Conservation (phyloP, 2,113 vertebrate species). For the Laterallus jamaicensis region DNA sequence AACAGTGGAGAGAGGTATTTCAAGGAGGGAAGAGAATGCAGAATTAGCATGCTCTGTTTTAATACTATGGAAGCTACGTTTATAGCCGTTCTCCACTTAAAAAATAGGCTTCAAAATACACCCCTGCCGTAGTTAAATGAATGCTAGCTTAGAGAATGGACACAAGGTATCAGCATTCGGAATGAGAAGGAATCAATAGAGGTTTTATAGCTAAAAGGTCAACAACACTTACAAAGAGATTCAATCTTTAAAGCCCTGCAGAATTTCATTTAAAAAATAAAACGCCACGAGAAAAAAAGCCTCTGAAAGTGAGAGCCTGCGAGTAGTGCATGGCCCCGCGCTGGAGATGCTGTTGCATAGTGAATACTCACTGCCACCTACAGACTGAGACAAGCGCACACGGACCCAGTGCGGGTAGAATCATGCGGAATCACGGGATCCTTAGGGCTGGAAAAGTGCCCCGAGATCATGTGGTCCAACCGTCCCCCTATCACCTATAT, state of each 20-base stretch:
- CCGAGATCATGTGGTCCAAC: too few species aligned
- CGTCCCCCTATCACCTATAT: too few species aligned
- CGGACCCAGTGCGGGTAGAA: background rate
- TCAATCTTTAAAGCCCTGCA: constrained; percentile 36
- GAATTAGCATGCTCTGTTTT: background rate
- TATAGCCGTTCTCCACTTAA: background rate
- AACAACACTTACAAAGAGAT: constrained; percentile 25
- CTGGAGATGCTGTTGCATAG: background rate
- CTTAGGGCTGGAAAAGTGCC: too few species aligned
- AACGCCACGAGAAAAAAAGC: background rate
- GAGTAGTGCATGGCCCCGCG: background rate
- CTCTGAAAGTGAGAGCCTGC: background rate
- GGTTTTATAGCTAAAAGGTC: constrained; percentile 27
- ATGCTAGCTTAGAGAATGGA: background rate
- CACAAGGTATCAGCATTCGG: background rate
- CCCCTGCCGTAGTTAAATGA: background rate
- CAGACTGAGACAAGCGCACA: background rate
- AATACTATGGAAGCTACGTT: background rate
- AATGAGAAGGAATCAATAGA: constrained; percentile 10
- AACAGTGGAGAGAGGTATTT: background rate
- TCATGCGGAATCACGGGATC: too few species aligned
- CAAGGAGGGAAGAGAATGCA: background rate
- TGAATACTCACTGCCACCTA: constrained; percentile 56
- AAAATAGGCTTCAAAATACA: background rate
- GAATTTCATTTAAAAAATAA: constrained; percentile 9